phyloP scores from a whole-genome alignment of 2,113 vertebrate genomes.

The Polypterus bichir region DNA sequence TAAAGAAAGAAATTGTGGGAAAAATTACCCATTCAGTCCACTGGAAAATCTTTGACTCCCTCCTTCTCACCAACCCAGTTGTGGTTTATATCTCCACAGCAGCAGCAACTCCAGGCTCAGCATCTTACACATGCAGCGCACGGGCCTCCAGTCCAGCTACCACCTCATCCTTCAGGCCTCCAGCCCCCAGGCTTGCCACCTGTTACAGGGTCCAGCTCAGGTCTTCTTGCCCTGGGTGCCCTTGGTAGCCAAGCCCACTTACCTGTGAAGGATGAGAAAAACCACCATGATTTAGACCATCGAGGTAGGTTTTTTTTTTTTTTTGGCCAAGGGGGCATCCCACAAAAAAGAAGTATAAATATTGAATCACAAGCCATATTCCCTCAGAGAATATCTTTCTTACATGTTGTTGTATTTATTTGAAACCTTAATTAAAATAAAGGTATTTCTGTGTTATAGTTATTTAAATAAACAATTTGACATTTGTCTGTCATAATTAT shows the following conservation, averaged over 20 bases:
- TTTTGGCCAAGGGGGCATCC: background rate
- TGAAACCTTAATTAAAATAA: too few species aligned
- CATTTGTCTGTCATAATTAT: too few species aligned
- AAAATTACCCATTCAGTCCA: too few species aligned
- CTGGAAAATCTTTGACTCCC: background rate
- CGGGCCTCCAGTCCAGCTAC: conserved; percentile 80
- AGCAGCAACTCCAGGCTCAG: conserved; percentile 95
- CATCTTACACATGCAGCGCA: conserved; percentile 90
- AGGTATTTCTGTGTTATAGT: too few species aligned
- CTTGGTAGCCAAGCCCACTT: conserved; percentile 86
- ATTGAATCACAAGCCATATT: too few species aligned
- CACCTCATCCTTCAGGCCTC: conserved; percentile 79
- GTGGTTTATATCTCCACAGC: conserved; percentile 60
- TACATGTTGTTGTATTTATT: too few species aligned
- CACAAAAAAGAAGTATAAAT: too few species aligned
- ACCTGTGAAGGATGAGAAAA: conserved; percentile 90
- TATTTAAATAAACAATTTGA: too few species aligned
- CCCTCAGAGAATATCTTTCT: too few species aligned
- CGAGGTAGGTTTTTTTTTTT: conserved; percentile 54
- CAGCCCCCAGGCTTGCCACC: conserved; percentile 80
- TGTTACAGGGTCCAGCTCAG: conserved; percentile 66
- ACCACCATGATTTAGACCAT: conserved; percentile 90
- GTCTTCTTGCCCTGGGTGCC: conserved; percentile 76
- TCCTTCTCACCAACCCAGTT: conserved; percentile 46
- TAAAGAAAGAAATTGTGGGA: too few species aligned